Base-by-base conservation (phyloP, 1,140 invertebrate genomes). In the Cotesia typhae region DNA sequence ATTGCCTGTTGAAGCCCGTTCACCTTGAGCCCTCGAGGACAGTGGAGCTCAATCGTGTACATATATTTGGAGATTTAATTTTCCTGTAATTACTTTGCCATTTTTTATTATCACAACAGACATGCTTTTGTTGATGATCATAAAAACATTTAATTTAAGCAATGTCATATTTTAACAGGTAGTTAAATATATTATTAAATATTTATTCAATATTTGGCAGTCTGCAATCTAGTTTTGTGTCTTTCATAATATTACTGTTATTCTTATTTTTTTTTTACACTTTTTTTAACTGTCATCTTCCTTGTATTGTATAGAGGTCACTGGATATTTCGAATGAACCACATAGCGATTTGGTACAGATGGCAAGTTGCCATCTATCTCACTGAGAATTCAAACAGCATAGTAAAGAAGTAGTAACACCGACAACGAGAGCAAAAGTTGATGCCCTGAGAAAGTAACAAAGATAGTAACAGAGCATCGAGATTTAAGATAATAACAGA, bases 1-100 rank as follows among this genome's bases (percentile, higher is more conserved):
- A 79, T 82, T 80, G 80, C 79, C 81, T 81, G 82, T 83, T 82
- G 80, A 83, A 84, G 82, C 83, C 83, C 82, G 83, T 85, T 85
- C 81, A 85, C 84, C 84, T 85, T 86, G 84, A 84, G 83, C 80
- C 81, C 81, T 72, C 64, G 74, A 76, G 76, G 73, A 70, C 84
- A 85, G 84, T 76, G 84, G 77, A 76, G 81, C 84, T 85, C 84
- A 72, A 70, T 72, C 61, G 47, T 17, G 35, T 36, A 10, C 36
- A 55, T 38, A 10, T 55, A 55, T 38, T 67, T 37, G 17, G 36
- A 52, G 37, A 55, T 55, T 12, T 20, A 4, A 28, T 53, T 59
- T 20, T 14, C 5, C 53, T 14, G 53, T 5, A 14, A 36, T 61
- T 61, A 61, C 14, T 61, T 35, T 28, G 1, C 1, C 2, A 5